These are phyloP conservation scores for Tympanoctomys barrerae DNA, from an alignment of 2,797 vertebrate genomes.

Conservation along the genomic window DNA sequence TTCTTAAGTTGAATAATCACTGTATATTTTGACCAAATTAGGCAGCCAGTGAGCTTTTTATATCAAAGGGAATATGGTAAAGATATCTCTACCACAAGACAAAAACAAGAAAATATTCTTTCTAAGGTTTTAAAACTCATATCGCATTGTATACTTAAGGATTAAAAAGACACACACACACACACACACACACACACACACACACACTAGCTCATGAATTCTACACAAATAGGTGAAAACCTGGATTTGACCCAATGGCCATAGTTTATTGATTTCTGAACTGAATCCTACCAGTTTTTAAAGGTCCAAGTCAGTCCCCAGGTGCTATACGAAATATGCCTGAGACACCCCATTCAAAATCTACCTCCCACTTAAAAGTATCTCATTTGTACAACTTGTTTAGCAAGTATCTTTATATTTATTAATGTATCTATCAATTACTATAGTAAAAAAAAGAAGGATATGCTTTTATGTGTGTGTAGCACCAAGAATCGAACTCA, in stretches of 20 bases:
- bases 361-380: background rate
- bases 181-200: too few relatives aligned
- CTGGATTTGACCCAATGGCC: background rate
- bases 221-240: background rate
- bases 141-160: constrained; percentile 53
- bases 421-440: background rate
- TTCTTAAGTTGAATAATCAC: background rate
- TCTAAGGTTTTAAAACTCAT: background rate
- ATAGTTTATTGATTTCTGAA: background rate
- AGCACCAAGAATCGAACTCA: too few relatives aligned
- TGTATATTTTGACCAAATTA: background rate
- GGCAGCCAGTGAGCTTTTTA: background rate
- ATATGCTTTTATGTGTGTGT: background rate
- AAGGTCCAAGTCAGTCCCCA: background rate
- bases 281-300: constrained; percentile 38
- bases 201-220: background rate
- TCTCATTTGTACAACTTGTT: constrained; percentile 11
- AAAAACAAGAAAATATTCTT: constrained; percentile 6
- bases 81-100: background rate
- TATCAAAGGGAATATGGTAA: background rate
- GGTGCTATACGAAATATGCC: background rate
- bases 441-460: background rate
- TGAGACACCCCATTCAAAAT: background rate
- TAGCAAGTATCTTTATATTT: constrained; percentile 30
- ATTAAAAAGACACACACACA: too few relatives aligned